A percentile compares a stretch with the other conserved stretches of the same genome.
Evolutionary conservation across 2,113 vertebrate species (phyloP).

Genomic region (Catagonus wagneri): DNA sequence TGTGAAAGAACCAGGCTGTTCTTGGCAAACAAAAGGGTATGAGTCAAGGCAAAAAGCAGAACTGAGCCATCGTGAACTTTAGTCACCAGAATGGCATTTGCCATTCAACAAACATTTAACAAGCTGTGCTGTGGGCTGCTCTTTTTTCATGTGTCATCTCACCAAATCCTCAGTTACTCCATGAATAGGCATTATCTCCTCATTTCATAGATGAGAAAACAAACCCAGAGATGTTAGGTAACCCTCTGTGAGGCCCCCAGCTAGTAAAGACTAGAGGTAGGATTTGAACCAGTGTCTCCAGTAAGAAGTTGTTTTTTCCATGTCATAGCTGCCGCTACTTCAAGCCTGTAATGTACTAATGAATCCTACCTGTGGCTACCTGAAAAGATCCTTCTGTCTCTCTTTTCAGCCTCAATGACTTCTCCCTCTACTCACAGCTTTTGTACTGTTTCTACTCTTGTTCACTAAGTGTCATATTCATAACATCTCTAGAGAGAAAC

Average conservation of each 20-base stretch:
- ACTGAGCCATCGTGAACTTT: constrained; percentile 2
- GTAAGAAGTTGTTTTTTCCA: not conserved
- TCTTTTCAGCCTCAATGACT: not conserved
- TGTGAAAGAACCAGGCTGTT: constrained; percentile 8
- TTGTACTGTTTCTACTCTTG: not conserved
- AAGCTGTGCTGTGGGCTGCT: not conserved
- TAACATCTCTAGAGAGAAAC: not conserved
- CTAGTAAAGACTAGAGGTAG: not conserved
- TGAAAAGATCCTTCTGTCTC: not conserved
- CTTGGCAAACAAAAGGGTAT: constrained; percentile 28
- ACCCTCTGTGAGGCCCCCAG: not conserved
- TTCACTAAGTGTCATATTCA: not conserved
- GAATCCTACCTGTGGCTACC: not conserved
- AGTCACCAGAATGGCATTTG: constrained; percentile 66
- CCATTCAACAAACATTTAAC: constrained; percentile 56
- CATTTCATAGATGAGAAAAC: not conserved
- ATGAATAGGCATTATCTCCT: not conserved
- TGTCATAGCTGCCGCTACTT: not conserved
- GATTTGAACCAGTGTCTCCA: not conserved
- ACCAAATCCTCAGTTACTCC: not conserved
- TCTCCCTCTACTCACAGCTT: not conserved
- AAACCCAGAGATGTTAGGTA: not conserved
- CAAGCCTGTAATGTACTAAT: not conserved
- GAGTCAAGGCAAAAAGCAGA: constrained; percentile 64
- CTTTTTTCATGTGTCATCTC: not conserved